These are phyloP conservation scores for Drosophila sulfurigaster DNA, from an alignment of 1,140 invertebrate genomes.

Conservation along the genomic window DNA sequence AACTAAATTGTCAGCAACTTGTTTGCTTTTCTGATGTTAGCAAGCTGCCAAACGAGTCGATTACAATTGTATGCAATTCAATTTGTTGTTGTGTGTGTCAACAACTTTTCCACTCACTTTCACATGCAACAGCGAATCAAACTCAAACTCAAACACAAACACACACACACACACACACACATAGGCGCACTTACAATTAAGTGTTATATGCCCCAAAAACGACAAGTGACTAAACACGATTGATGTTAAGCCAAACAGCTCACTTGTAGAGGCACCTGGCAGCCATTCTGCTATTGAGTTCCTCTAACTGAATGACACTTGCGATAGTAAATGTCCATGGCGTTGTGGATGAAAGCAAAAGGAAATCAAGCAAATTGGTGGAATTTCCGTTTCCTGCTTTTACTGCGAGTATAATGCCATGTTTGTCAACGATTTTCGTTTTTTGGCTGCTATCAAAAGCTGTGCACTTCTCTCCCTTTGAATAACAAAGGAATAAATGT, in stretches of 20 bases:
- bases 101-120: slow-evolving; percentile 29
- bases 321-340: neutral
- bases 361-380: slow-evolving; percentile 67
- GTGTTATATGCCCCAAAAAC: neutral
- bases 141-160: neutral
- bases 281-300: neutral
- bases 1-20: neutral
- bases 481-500: slow-evolving; percentile 12
- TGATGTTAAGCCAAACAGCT: slow-evolving; percentile 11
- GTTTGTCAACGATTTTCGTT: slow-evolving; percentile 13
- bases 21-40: neutral
- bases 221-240: slow-evolving; percentile 21
- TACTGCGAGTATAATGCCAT: slow-evolving; percentile 20
- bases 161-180: neutral
- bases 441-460: slow-evolving; percentile 3
- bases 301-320: slow-evolving; percentile 8
- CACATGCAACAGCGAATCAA: slow-evolving; percentile 32
- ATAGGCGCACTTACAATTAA: slow-evolving; percentile 14
- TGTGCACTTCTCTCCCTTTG: neutral
- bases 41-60: slow-evolving; percentile 16
- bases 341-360: slow-evolving; percentile 30
- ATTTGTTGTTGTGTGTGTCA: slow-evolving; percentile 27
- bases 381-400: slow-evolving; percentile 63
- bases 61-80: slow-evolving; percentile 24
- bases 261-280: neutral